Evolutionary conservation across 2,888 invertebrate species (phyloP).

Genomic region (Euphydryas editha): DNA sequence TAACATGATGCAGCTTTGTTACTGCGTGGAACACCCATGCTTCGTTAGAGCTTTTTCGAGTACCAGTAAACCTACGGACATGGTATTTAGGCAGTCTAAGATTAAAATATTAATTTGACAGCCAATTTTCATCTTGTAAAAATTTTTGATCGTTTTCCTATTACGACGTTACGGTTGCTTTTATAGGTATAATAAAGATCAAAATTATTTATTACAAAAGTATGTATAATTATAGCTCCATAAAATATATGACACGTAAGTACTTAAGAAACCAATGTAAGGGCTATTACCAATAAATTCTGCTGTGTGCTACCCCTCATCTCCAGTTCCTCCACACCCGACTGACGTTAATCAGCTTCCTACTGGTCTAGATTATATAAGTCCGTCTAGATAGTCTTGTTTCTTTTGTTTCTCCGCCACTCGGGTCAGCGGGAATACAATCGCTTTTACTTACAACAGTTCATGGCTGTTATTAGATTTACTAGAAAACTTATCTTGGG

Average conservation of each 20-base stretch:
- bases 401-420: constrained; percentile 57
- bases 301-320: constrained; percentile 65
- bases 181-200: too few relatives aligned
- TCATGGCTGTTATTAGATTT: constrained; percentile 60
- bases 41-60: constrained; percentile 50
- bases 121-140: constrained; percentile 2
- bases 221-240: not conserved
- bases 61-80: constrained; percentile 36
- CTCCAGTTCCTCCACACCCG: constrained; percentile 55
- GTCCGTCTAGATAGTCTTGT: constrained; percentile 55
- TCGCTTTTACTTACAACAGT: constrained; percentile 52
- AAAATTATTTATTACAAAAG: not conserved
- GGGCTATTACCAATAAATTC: constrained; percentile 77
- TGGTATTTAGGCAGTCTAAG: constrained; percentile 10
- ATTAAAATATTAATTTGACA: not conserved
- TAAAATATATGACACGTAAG: not conserved
- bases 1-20: constrained; percentile 29
- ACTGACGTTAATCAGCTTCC: constrained; percentile 76
- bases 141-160: not conserved
- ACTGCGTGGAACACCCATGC: constrained; percentile 38
- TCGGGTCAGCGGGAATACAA: constrained; percentile 59
- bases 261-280: constrained; percentile 32
- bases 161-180: too few relatives aligned
- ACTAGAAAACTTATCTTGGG: constrained; percentile 35
- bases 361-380: constrained; percentile 66